Evolutionary conservation across 2,113 vertebrate genomes (phyloP), one percentile per base, ranked within the genome.

Genomic region (Herpetotheres cachinnans): DNA sequence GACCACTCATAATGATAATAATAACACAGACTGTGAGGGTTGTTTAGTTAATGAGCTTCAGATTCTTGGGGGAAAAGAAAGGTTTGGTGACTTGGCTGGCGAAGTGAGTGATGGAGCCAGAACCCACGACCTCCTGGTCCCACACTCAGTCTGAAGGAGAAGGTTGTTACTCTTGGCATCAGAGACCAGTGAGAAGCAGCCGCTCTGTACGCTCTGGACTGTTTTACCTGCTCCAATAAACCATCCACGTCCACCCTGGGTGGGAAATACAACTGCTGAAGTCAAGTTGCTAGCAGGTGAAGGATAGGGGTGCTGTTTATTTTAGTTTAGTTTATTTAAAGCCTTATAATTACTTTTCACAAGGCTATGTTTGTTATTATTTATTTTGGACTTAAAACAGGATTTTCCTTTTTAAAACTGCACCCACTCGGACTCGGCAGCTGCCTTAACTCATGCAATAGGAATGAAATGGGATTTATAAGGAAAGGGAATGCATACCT

Each of bases 391-490:
- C 78, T 87, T 82, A 7, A 24, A 55, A 29, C n/a, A 95, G 92
- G 79, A 96, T 86, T 94, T 95, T 95, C 91, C 47, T 86, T 89
- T 90, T 88, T 63, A 40, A 93, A 88, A 90, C 62, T 87, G 77
- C 81, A 62, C 88, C 87, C 79, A 73, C 82, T 93, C 40, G 6
- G 50, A 71, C 84, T 62, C 4, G 0, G 59, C 93, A 87, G 89
- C 89, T 87, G 72, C 63, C 61, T 93, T 30, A 86, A 79, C 66
- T 96, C 91, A 94, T 69, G 90, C 74, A 47, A 55, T 26, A 91
- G 82, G 95, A 96, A 97, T 83, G 79, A 96, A 44, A 82, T 50
- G 62, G 83, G 82, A 52, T 93, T 95, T 97, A 66, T 81, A 94
- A 87, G 96, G 88, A 84, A 67, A 92, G 59, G 70, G 79, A 92